Percentiles rank a stretch among this genome's conserved stretches.
Evolutionary conservation across 2,888 invertebrate species (phyloP).

Genomic region (Ditula angustiorana): DNA sequence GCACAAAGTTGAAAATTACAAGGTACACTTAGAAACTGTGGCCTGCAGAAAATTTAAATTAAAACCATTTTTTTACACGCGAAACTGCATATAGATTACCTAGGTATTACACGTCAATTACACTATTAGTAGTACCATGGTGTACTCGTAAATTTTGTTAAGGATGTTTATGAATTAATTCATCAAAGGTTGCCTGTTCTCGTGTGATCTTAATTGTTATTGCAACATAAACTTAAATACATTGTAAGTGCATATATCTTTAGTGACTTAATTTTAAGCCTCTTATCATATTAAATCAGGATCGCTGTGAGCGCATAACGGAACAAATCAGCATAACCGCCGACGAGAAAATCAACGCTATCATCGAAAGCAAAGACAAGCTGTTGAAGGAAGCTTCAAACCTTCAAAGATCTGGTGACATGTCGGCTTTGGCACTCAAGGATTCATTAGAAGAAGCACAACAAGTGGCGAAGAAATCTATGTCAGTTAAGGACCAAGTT

Average conservation of each 20-base stretch:
- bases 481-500: conserved; percentile 60
- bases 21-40: conserved; percentile 59
- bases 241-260: no score
- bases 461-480: conserved; percentile 68
- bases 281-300: conserved; percentile 54
- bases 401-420: conserved; percentile 73
- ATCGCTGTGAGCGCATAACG: conserved; percentile 81
- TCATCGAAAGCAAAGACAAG: conserved; percentile 72
- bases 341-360: conserved; percentile 80
- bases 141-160: no score
- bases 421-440: conserved; percentile 76
- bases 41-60: no score
- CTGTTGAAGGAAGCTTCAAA: conserved; percentile 72
- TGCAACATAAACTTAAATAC: not conserved
- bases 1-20: conserved; percentile 84
- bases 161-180: no score
- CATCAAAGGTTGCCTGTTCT: no score
- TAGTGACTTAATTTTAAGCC: not conserved
- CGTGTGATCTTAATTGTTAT: no score
- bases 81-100: no score
- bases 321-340: conserved; percentile 82
- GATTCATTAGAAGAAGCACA: conserved; percentile 75
- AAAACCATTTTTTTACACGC: no score
- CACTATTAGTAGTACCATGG: no score
- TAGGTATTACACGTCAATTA: no score